phyloP scores from a whole-genome alignment of 1,140 invertebrate species.

The Xylocopa sonorina region DNA sequence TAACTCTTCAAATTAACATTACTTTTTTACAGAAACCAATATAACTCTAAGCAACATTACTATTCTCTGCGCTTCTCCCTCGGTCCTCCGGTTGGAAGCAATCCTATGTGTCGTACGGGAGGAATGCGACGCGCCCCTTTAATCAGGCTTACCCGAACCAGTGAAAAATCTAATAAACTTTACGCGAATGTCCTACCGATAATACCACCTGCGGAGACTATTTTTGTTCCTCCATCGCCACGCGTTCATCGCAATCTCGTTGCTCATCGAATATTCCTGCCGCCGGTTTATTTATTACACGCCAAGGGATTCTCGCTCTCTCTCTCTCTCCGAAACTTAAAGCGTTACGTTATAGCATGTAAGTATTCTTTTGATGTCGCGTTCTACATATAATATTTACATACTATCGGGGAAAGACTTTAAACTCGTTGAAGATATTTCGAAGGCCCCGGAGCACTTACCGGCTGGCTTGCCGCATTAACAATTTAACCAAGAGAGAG shows the following conservation, averaged over 20 bases:
- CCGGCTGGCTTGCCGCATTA: slow-evolving; percentile 63
- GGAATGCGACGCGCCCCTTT: slow-evolving; percentile 78
- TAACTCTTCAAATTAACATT: too few species aligned
- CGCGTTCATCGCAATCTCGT: too few species aligned
- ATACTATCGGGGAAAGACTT: slow-evolving; percentile 67
- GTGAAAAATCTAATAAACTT: slow-evolving; percentile 81
- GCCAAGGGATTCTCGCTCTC: slow-evolving; percentile 62
- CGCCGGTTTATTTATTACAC: too few species aligned
- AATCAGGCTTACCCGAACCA: slow-evolving; percentile 75
- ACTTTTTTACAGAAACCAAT: slow-evolving; percentile 30
- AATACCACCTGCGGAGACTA: slow-evolving; percentile 72
- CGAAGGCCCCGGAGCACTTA: slow-evolving; percentile 64
- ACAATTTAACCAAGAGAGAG: slow-evolving; percentile 61
- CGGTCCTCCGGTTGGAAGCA: too few species aligned
- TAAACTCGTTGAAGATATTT: slow-evolving; percentile 70
- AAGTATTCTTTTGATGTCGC: slow-evolving; percentile 68
- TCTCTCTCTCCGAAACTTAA: slow-evolving; percentile 62
- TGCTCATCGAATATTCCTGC: slow-evolving; percentile 17
- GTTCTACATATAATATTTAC: slow-evolving; percentile 69
- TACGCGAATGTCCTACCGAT: slow-evolving; percentile 68
- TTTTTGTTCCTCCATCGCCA: slow-evolving; percentile 79
- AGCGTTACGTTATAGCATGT: slow-evolving; percentile 60
- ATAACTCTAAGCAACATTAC: too few species aligned
- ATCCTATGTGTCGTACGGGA: too few species aligned
- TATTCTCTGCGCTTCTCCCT: too few species aligned